phyloP scores from a whole-genome alignment of 2,888 invertebrate genomes.

The Diaprepes abbreviatus region DNA sequence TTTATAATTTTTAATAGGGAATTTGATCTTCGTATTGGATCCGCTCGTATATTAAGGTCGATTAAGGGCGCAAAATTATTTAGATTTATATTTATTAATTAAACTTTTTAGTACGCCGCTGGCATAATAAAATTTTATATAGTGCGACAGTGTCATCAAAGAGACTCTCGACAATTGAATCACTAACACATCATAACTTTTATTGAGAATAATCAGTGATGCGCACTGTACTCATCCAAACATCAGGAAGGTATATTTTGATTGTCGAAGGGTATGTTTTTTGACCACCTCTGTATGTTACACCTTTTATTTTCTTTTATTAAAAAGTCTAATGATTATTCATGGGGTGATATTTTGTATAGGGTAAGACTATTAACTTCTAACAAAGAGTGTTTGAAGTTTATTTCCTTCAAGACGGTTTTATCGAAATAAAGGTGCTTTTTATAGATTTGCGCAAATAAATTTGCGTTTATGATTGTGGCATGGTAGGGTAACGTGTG shows the following conservation, averaged over 20 bases:
- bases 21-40: too few relatives aligned
- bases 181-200: conserved; percentile 66
- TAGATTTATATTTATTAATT: too few relatives aligned
- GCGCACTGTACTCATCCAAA: conserved; percentile 62
- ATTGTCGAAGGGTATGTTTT: conserved; percentile 61
- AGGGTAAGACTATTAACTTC: conserved; percentile 9
- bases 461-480: not conserved
- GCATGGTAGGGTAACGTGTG: not conserved
- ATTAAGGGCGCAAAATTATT: too few relatives aligned
- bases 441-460: not conserved
- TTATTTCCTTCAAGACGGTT: not conserved
- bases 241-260: conserved; percentile 57
- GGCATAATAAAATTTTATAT: not conserved
- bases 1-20: too few relatives aligned
- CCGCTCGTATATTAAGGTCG: too few relatives aligned
- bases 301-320: conserved; percentile 26
- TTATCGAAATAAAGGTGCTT: not conserved
- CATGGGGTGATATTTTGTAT: conserved; percentile 25
- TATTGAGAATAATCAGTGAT: conserved; percentile 61
- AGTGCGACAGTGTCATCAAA: conserved; percentile 16
- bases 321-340: conserved; percentile 23
- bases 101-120: too few relatives aligned
- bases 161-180: conserved; percentile 56
- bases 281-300: conserved; percentile 54
- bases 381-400: not conserved